phyloP scores from a whole-genome alignment of 2,888 invertebrate species.

The Coleophora flavipennella region DNA sequence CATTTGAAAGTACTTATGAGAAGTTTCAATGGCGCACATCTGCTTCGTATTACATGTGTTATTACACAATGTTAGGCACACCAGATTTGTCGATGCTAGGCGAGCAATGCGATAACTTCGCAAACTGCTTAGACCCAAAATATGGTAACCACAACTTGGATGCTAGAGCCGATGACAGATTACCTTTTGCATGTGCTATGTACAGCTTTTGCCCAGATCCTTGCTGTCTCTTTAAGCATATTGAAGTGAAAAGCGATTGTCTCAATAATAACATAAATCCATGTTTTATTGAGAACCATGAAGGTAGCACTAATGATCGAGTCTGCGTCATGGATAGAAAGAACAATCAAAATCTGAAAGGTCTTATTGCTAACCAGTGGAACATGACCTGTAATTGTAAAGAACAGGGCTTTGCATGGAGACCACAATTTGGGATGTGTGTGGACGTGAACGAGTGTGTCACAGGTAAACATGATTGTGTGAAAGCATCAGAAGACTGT shows the following conservation, averaged over 20 bases:
- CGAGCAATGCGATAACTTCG: slow-evolving; percentile 75
- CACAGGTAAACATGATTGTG: slow-evolving; percentile 43
- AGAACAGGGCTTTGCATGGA: slow-evolving; percentile 67
- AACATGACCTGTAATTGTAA: slow-evolving; percentile 74
- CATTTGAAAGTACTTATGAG: slow-evolving; percentile 71
- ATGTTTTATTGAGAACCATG: slow-evolving; percentile 51
- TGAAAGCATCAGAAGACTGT: slow-evolving; percentile 59
- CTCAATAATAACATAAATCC: slow-evolving; percentile 57
- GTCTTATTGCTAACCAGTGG: slow-evolving; percentile 70
- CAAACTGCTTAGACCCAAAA: slow-evolving; percentile 63
- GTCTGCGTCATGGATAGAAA: slow-evolving; percentile 38
- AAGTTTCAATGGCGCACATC: slow-evolving; percentile 75
- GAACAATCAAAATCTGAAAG: slow-evolving; percentile 55
- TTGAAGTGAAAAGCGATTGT: slow-evolving; percentile 50
- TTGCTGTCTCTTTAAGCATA: slow-evolving; percentile 70
- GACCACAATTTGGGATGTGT: slow-evolving; percentile 74
- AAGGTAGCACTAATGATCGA: slow-evolving; percentile 4
- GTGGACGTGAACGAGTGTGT: slow-evolving; percentile 76
- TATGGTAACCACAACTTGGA: slow-evolving; percentile 61
- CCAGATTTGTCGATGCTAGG: slow-evolving; percentile 64
- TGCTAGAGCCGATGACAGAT: slow-evolving; percentile 68
- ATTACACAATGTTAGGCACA: slow-evolving; percentile 73
- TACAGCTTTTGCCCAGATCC: slow-evolving; percentile 80
- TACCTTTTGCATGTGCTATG: slow-evolving; percentile 71
- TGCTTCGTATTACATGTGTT: slow-evolving; percentile 79